Conservation (phyloP, 1,140 invertebrate genomes). For the Wasmannia auropunctata region DNA sequence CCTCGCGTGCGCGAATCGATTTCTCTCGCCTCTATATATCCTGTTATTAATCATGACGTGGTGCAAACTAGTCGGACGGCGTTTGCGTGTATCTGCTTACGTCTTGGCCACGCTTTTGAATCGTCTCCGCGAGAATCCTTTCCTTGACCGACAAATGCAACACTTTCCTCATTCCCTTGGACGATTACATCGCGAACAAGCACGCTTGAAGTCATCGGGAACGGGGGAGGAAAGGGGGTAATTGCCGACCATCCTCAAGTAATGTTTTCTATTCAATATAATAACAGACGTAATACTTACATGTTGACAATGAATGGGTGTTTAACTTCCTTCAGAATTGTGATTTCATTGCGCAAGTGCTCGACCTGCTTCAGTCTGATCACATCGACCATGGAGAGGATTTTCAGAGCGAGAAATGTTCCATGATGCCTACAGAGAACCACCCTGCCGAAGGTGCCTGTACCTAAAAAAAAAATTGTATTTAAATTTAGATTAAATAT, state of each 20-base stretch:
- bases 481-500: not conserved
- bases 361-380: conserved; percentile 97
- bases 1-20: conserved; percentile 19
- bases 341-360: conserved; percentile 97
- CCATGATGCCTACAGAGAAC: conserved; percentile 93
- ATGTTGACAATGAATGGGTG: conserved; percentile 98
- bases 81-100: conserved; percentile 19
- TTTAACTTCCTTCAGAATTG: conserved; percentile 93
- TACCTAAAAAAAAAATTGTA: conserved; percentile 88
- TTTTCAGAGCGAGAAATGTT: conserved; percentile 91
- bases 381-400: conserved; percentile 95
- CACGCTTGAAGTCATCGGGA: not conserved
- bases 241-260: not conserved
- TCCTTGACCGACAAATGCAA: conserved; percentile 36
- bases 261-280: not conserved
- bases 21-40: conserved; percentile 32
- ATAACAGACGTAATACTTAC: conserved; percentile 87
- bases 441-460: conserved; percentile 97
- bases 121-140: conserved; percentile 1
- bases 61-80: conserved; percentile 17
- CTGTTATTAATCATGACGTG: conserved; percentile 11
- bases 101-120: conserved; percentile 48
- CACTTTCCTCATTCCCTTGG: conserved; percentile 48
- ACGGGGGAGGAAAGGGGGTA: too few species aligned
- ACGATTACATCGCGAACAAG: not conserved